Conservation (phyloP, 2,797 vertebrate genomes). For the Leucoraja ocellata region DNA sequence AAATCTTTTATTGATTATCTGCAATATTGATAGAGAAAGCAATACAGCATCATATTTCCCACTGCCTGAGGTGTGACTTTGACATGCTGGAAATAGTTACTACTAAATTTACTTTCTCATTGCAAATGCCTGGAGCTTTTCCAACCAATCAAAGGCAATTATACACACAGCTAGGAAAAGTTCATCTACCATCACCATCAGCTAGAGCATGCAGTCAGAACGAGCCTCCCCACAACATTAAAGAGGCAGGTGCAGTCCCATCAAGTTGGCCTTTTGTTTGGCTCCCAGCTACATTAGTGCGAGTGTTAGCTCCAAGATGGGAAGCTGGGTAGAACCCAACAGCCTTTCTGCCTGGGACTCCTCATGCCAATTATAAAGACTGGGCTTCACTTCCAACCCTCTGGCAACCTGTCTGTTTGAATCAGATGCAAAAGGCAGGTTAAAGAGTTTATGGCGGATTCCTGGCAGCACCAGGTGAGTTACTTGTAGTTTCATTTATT, state of each 20-base stretch:
- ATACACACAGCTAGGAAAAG: neutral
- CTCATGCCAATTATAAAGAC: neutral
- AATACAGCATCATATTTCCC: neutral
- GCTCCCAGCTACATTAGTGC: neutral
- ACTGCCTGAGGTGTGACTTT: neutral
- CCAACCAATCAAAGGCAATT: conserved; percentile 8
- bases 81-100: neutral
- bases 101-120: neutral
- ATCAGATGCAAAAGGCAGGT: neutral
- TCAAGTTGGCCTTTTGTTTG: neutral
- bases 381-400: neutral
- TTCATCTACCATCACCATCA: neutral
- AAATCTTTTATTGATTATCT: neutral
- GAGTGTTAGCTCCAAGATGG: neutral
- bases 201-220: neutral
- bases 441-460: neutral
- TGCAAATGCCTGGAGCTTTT: neutral
- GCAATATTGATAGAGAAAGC: neutral
- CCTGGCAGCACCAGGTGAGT: neutral
- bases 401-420: neutral
- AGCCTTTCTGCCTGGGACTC: neutral
- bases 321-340: neutral
- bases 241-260: neutral
- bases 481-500: too few species aligned
- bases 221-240: neutral